Evolutionary conservation across 2,888 invertebrate genomes (phyloP).

Genomic region (Drosophila flavopinicola): DNA sequence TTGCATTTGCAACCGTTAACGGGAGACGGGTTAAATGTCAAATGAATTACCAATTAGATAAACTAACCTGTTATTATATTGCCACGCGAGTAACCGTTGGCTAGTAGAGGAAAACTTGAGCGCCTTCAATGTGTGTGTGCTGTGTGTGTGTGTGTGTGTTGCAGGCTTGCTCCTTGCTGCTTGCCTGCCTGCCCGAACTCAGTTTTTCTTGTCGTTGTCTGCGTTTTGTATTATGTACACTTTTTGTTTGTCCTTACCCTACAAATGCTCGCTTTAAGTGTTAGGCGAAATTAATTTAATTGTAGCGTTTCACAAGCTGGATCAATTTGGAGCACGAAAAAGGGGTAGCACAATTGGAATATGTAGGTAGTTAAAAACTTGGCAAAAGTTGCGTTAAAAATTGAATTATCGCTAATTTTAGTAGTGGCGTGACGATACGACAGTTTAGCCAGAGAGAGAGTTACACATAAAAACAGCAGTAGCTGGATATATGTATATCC

Average conservation of each 20-base stretch:
- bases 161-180: conserved; percentile 12
- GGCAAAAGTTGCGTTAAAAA: conserved; percentile 34
- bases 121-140: conserved; percentile 10
- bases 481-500: conserved; percentile 42
- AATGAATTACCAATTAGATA: conserved; percentile 30
- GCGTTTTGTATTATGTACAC: conserved; percentile 31
- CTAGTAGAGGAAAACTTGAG: conserved; percentile 7
- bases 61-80: conserved; percentile 52
- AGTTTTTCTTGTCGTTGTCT: conserved; percentile 49
- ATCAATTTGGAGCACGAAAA: conserved; percentile 17
- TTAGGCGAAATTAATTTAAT: conserved; percentile 12
- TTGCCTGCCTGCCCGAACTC: conserved; percentile 41
- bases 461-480: conserved; percentile 56
- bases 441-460: conserved; percentile 54
- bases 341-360: conserved; percentile 11
- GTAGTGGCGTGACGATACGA: conserved; percentile 56
- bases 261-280: conserved; percentile 1
- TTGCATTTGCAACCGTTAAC: neutral
- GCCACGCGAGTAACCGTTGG: conserved; percentile 31
- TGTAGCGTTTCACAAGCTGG: neutral
- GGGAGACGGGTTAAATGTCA: conserved; percentile 24
- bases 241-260: conserved; percentile 26
- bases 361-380: conserved; percentile 22
- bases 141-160: conserved; percentile 1
- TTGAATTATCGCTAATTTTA: conserved; percentile 32